phyloP scores from a whole-genome alignment of 2,797 vertebrate species.

The Intellagama lesueurii region DNA sequence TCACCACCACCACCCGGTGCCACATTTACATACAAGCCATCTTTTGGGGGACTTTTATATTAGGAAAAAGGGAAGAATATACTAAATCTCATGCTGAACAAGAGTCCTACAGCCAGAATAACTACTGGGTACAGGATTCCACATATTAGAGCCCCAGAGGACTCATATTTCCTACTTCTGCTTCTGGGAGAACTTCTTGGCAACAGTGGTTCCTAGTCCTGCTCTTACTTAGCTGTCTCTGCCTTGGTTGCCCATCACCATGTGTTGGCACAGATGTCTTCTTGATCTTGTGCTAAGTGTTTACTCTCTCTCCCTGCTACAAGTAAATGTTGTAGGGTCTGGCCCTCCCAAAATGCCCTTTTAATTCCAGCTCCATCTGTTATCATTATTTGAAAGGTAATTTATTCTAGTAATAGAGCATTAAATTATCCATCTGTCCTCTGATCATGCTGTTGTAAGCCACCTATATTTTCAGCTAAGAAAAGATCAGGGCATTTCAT shows the following conservation, averaged over 20 bases:
- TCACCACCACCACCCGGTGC: neutral
- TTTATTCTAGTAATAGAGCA: conserved; percentile 13
- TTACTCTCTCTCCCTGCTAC: conserved; percentile 5
- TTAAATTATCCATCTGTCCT: conserved; percentile 48
- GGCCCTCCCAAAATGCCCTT: conserved; percentile 6
- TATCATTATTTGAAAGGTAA: conserved; percentile 5
- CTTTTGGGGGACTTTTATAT: too few relatives aligned
- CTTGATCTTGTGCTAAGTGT: conserved; percentile 4
- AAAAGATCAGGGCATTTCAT: conserved; percentile 50
- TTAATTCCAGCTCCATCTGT: neutral
- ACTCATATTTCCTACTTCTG: too few relatives aligned
- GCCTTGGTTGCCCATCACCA: neutral
- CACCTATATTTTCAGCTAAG: conserved; percentile 48
- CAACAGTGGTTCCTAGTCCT: neutral
- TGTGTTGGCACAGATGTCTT: neutral
- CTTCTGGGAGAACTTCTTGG: neutral
- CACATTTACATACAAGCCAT: neutral
- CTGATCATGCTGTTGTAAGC: conserved; percentile 29
- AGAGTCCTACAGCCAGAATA: too few relatives aligned
- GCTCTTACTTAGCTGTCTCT: neutral
- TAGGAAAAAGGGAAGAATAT: too few relatives aligned
- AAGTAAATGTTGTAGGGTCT: conserved; percentile 22
- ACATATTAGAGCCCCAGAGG: too few relatives aligned
- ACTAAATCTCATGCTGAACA: too few relatives aligned
- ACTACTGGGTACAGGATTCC: too few relatives aligned